Evolutionary conservation across 1,140 invertebrate species (phyloP), one percentile per base, ranked within the genome.

Genomic region (Drosophila tropicalis): DNA sequence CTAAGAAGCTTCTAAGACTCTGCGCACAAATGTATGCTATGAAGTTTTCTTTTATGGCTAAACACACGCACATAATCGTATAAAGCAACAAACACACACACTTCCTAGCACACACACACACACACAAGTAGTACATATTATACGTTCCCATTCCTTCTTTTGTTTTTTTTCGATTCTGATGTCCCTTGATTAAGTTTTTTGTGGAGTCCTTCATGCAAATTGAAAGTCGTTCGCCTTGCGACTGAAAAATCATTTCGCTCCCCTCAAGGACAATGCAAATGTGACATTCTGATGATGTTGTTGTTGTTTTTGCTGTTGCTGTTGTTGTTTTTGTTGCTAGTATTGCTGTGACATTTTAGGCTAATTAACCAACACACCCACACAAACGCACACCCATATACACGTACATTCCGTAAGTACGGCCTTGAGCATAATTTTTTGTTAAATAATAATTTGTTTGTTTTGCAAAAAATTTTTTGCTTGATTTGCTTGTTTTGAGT

Each of bases 21-120:
- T 83, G 76, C 83, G 76, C 83, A 86, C 71, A 67, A 86, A 87
- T 70, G 60, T 87, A 75, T 69, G 72, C 76, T 83, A 56, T 66
- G 76, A 79, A 82, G 61, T 70, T 71, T 47, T 40, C 36, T 29
- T 47, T 40, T 66, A 66, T 40, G 67, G 51, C 32, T 47, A 19
- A 40, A 36, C 57, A 41, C 57, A 56, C 56, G 57, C 63, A 40
- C 36, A 39, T 10, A 39, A 62, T 13, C 22, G 44, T 32, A 40
- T 67, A 58, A 17, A 34, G 10, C 72, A 10, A 68, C 67, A 29
- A 41, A 47, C 60, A 44, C 61, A 62, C 22, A 29, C 29, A 29
- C 29, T 29, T 29, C 5, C 29, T 6, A 29, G 5, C 13, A 62
- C 58, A 40, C 62, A 13, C 62, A 44, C 41, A 44, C 41, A 5